Base-by-base conservation (phyloP, 2,888 invertebrate species). In the Polylopha cassiicola region DNA sequence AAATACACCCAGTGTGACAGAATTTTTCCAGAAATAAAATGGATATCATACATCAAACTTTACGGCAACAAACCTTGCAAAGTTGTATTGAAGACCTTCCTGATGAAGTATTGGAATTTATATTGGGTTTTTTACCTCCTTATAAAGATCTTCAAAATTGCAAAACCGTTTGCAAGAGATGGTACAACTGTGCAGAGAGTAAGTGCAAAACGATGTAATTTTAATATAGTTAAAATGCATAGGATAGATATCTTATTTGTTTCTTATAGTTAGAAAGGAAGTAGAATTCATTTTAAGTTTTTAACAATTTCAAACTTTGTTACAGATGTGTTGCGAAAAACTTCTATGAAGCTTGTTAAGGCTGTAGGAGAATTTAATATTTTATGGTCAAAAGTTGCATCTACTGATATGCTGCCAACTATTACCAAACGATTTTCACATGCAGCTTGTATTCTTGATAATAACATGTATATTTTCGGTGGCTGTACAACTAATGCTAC, bases 401-500 rank as follows among this genome's bases (percentile, higher is more conserved):
- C 88, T 3, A 73, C 76, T 48, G 87, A 89, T 39, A 86, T 89
- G 63, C 79, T 89, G 18, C 91, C 92, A 13, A 91, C 91, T n/a
- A 96, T 97, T 47, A 92, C 95, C 1, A 95, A 94, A 65, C 88
- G 97, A 46, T 97, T 96, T 80, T 96, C 97, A 0, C 98, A 98
- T 87, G 92, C 95, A 43, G 94, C 96, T 20, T 95, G 94, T 62
- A 88, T 92, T 27, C 88, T 92, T 63, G 90, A 91, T 46, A 94
- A 95, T 71, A 92, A 91, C 3, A 95, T 98, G 94, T 98, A 95
- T 66, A 90, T 98, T 28, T 98, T 98, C 87, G 98, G 98, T 17
- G 98, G 98, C 4, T 98, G 97, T 58, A 97, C 98, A 6, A 93
- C 94, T 20, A 92, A 94, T 37, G 93, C 94, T 60, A 98, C 98